Conservation (phyloP, 2,888 invertebrate genomes). For the Callosobruchus maculatus region DNA sequence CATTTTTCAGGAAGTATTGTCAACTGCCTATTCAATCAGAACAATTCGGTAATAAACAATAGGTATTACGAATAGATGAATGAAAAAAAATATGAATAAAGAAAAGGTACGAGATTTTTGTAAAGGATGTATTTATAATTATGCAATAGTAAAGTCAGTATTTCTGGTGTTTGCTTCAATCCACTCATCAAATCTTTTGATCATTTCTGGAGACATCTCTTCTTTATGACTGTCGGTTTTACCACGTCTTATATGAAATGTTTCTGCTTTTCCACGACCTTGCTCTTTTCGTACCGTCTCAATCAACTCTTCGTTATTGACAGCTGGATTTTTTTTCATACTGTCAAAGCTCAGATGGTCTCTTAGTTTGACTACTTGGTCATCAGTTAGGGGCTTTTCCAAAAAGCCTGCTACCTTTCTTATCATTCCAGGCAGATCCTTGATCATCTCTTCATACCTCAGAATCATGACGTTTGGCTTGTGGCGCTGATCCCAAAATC, state of each 20-base stretch:
- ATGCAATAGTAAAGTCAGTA: constrained; percentile 45
- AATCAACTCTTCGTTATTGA: constrained; percentile 52
- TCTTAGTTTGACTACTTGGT: constrained; percentile 28
- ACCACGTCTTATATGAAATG: constrained; percentile 51
- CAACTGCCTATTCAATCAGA: no score
- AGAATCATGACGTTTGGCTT: constrained; percentile 37
- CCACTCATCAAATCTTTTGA: neutral
- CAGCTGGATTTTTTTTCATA: constrained; percentile 58
- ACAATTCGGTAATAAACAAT: no score
- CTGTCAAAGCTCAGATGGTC: constrained; percentile 38
- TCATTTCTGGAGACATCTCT: constrained; percentile 31
- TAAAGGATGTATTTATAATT: no score
- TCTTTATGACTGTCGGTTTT: constrained; percentile 45
- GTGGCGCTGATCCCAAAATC: constrained; percentile 36
- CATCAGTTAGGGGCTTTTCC: constrained; percentile 27
- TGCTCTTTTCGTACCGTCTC: constrained; percentile 41
- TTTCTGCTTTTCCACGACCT: constrained; percentile 36
- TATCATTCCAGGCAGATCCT: constrained; percentile 29
- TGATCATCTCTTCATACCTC: constrained; percentile 39
- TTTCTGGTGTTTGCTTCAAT: constrained; percentile 21
- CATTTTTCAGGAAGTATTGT: no score
- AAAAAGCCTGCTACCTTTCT: constrained; percentile 32
- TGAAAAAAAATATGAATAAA: no score
- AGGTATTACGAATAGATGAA: no score
- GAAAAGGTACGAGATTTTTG: no score